phyloP scores from a whole-genome alignment of 2,113 vertebrate genomes.

The Probosciger aterrimus region DNA sequence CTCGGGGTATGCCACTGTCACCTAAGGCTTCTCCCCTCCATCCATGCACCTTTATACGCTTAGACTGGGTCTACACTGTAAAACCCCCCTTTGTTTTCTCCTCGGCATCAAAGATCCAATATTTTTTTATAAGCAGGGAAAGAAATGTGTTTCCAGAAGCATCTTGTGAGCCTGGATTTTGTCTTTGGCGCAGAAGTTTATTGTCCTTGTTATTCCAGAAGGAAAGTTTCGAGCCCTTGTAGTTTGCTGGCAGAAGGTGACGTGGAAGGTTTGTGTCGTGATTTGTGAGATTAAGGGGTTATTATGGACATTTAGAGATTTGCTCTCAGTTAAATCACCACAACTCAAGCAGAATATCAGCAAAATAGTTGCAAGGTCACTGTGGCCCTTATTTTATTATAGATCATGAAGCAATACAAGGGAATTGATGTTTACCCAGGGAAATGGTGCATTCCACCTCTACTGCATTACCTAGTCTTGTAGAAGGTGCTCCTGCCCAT shows the following conservation, averaged over 20 bases:
- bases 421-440: not conserved
- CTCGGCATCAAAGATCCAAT: not conserved
- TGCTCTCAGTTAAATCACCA: not conserved
- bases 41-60: not conserved
- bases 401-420: not conserved
- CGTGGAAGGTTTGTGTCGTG: rapidly evolving
- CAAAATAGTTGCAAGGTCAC: not conserved
- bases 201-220: not conserved
- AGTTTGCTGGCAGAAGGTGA: not conserved
- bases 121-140: not conserved
- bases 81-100: not conserved
- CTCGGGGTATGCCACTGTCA: not conserved
- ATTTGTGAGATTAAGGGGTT: not conserved
- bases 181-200: not conserved
- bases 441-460: not conserved
- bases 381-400: not conserved
- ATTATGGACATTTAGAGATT: not conserved
- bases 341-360: not conserved
- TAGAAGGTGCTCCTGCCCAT: not conserved
- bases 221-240: not conserved
- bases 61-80: not conserved
- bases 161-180: not conserved
- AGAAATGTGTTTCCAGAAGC: not conserved
- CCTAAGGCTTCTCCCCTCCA: not conserved
- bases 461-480: not conserved